Percentiles rank a stretch among this genome's conserved stretches.
Evolutionary conservation across 2,113 vertebrate genomes (phyloP).

Genomic region (Hystrix cristata): DNA sequence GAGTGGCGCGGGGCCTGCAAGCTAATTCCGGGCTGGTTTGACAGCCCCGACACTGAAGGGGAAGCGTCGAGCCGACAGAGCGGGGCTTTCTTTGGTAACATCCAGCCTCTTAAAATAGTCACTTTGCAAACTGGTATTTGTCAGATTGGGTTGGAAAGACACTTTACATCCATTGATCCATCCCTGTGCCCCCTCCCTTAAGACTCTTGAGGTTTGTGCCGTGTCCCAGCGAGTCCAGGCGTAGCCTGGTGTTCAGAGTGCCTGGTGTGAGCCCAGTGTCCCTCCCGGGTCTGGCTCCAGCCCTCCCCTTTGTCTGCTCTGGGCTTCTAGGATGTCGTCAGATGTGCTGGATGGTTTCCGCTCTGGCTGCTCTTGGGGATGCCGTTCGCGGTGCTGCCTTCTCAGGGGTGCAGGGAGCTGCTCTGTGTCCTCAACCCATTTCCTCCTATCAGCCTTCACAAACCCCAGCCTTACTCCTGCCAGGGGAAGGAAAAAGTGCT

Average conservation of each 20-base stretch:
- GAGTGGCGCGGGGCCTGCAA: background rate
- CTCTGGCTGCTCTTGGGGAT: background rate
- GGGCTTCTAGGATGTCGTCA: background rate
- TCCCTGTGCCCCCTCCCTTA: fast-evolving
- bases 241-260: too few relatives aligned
- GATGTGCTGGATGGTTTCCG: fast-evolving
- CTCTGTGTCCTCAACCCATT: fast-evolving
- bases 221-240: background rate
- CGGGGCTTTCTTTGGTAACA: background rate
- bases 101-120: slow-evolving; percentile 68
- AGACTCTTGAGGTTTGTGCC: fast-evolving
- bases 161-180: background rate
- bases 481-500: background rate
- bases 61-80: slow-evolving; percentile 42
- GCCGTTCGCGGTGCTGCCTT: too few relatives aligned
- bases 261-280: background rate
- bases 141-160: background rate
- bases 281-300: background rate
- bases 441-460: fast-evolving
- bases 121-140: slow-evolving; percentile 16
- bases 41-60: slow-evolving; percentile 51
- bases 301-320: fast-evolving
- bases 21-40: slow-evolving; percentile 77
- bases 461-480: background rate
- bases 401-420: background rate